Base-by-base conservation (phyloP, 2,888 invertebrate genomes). In the Atrina japonica region DNA sequence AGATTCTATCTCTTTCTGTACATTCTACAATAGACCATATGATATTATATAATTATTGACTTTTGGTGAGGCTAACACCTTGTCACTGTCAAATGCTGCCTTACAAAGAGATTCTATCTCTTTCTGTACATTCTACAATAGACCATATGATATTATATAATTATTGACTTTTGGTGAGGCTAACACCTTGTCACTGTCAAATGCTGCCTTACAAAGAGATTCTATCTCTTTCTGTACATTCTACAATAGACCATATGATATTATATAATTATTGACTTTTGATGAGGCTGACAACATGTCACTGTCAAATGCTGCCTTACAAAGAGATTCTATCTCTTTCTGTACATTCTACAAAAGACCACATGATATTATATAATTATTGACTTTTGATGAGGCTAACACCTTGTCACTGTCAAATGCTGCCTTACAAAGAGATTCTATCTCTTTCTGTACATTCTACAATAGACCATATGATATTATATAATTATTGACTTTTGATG, bases 331-430 rank as follows among this genome's bases (percentile, higher is more conserved):
- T 49, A 98, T 96, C 91, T 96, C 97, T 73, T 96, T 96, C 77
- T 95, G 94, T 0, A 95, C 96, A 86, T 95, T 96, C 91, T 95
- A 77, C 11, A 68, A 67, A 45, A 65, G 11, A 3, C 29, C 7
- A 9, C n/a, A 53, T 7, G 21, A 27, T 18, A 53, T 29, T 21
- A 30, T 3, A 29, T n/a, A n/a, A n/a, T n/a, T n/a, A n/a, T n/a
- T n/a, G n/a, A n/a, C n/a, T n/a, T n/a, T n/a, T n/a, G n/a, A n/a
- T n/a, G n/a, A n/a, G n/a, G n/a, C n/a, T n/a, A n/a, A n/a, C n/a
- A n/a, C n/a, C n/a, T n/a, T 93, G 84, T 97, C 96, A 76, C 95
- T 95, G 84, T 97, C 97, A 91, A 98, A 98, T 3, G 97, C 98
- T 82, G 97, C 95, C 88, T 94, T 94, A 41, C 96, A 92, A 2